Evolutionary conservation across 2,888 invertebrate species (phyloP), one percentile per base, ranked within the genome.

Genomic region (Gandaritis pyraliata): DNA sequence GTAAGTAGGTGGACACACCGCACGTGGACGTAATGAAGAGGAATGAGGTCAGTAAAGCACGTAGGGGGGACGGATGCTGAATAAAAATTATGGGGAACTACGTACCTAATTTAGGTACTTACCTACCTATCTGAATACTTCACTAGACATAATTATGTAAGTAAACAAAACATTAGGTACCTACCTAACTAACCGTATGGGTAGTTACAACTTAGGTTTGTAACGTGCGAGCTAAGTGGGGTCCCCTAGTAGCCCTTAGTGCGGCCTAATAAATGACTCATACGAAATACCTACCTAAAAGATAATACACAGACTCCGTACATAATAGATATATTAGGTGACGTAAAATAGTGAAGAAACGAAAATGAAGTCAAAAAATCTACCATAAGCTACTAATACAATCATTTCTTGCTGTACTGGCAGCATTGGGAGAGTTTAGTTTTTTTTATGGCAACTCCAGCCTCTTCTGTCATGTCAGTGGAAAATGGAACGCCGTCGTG

Each of bases 401-500:
- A 23, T 4, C 38, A n/a, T 8, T 0, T n/a, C n/a, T n/a, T n/a
- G n/a, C n/a, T n/a, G n/a, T 46, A 30, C 51, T 61, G 59, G 66
- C 49, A 64, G 12, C 56, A 46, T 48, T 51, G 15, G 46, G 60
- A 47, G 54, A 39, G 57, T 57, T 47, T 43, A 10, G 7, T 15
- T 11, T 16, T 15, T n/a, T 11, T 29, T 15, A 38, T 68, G 58
- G 67, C 66, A 68, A 52, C 66, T 61, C 55, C 18, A 33, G 16
- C 12, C 11, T 29, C 51, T 49, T 55, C 53, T 65, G 65, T 63
- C 67, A 55, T 53, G 51, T 62, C 43, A 46, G 46, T 47, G 13
- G 60, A 59, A 63, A 68, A 61, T 55, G 61, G 65, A 63, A 67
- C 68, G 61, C 63, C 43, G 43, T 13, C 58, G 54, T 39, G 50